phyloP scores from a whole-genome alignment of 1,140 invertebrate species.

The Bilobella aurantiaca region DNA sequence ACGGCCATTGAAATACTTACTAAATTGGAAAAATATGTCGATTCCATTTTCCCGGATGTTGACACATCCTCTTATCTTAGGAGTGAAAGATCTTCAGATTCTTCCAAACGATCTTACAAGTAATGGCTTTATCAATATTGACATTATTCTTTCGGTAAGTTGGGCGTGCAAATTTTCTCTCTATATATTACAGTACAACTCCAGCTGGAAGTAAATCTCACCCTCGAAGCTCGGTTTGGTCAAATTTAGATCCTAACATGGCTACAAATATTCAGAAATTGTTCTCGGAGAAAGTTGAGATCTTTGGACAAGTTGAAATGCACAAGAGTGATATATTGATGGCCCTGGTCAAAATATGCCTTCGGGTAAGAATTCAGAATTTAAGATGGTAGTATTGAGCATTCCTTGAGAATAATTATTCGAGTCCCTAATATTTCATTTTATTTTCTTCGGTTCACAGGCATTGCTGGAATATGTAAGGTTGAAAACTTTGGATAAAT shows the following conservation, averaged over 20 bases:
- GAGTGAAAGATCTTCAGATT: conserved; percentile 35
- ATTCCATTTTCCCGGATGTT: conserved; percentile 31
- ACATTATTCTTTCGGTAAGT: too few relatives aligned
- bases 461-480: conserved; percentile 92
- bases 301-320: conserved; percentile 90
- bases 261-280: conserved; percentile 90
- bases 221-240: conserved; percentile 81
- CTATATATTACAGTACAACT: too few relatives aligned
- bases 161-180: too few relatives aligned
- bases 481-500: conserved; percentile 85
- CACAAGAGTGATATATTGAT: conserved; percentile 92
- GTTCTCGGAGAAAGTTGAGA: conserved; percentile 94
- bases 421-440: not conserved
- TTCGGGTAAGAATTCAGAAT: conserved; percentile 59
- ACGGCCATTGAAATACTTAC: conserved; percentile 27
- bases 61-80: conserved; percentile 22
- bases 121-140: conserved; percentile 7
- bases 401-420: not conserved
- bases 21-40: conserved; percentile 30
- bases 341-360: conserved; percentile 90
- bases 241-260: conserved; percentile 61
- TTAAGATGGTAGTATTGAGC: not conserved
- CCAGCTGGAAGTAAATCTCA: too few relatives aligned
- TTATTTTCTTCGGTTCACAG: conserved; percentile 41
- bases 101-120: conserved; percentile 30